phyloP scores from a whole-genome alignment of 1,140 invertebrate species.

The Drosophila parvula region DNA sequence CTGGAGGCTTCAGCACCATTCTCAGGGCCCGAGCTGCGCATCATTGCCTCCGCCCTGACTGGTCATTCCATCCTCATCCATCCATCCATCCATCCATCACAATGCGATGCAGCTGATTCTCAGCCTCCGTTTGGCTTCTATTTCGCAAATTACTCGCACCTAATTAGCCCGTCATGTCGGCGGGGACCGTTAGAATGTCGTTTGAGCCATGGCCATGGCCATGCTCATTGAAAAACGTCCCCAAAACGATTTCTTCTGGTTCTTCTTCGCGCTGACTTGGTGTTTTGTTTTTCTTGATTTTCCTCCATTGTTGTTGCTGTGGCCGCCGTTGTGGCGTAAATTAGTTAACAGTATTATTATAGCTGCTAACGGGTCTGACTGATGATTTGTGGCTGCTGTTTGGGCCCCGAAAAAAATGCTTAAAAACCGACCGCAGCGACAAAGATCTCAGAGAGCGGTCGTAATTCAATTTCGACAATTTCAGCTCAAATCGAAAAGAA shows the following conservation, averaged over 20 bases:
- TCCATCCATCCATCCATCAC: neutral
- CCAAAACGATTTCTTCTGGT: slow-evolving; percentile 45
- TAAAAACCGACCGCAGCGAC: slow-evolving; percentile 53
- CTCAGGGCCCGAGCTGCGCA: slow-evolving; percentile 41
- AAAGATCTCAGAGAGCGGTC: slow-evolving; percentile 46
- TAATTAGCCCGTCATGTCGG: slow-evolving; percentile 65
- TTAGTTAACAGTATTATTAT: slow-evolving; percentile 81
- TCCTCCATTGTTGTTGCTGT: slow-evolving; percentile 34
- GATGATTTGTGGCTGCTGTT: slow-evolving; percentile 69
- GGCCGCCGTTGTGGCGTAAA: slow-evolving; percentile 56
- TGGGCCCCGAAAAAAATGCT: slow-evolving; percentile 24
- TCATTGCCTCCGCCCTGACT: slow-evolving; percentile 21
- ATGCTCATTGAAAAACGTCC: slow-evolving; percentile 67
- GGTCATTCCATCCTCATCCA: neutral
- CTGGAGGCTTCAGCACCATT: slow-evolving; percentile 55
- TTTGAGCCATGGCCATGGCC: slow-evolving; percentile 47
- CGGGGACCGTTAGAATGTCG: slow-evolving; percentile 58
- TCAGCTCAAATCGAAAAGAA: slow-evolving; percentile 40
- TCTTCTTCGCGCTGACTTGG: slow-evolving; percentile 58
- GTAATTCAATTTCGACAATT: slow-evolving; percentile 72
- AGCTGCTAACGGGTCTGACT: slow-evolving; percentile 69
- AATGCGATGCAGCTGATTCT: slow-evolving; percentile 59
- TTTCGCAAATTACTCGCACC: slow-evolving; percentile 59
- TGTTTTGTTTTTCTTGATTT: slow-evolving; percentile 57
- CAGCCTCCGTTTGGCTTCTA: slow-evolving; percentile 12